Evolutionary conservation across 2,888 invertebrate genomes (phyloP), one percentile per base, ranked within the genome.

Genomic region (Hyles lineata): DNA sequence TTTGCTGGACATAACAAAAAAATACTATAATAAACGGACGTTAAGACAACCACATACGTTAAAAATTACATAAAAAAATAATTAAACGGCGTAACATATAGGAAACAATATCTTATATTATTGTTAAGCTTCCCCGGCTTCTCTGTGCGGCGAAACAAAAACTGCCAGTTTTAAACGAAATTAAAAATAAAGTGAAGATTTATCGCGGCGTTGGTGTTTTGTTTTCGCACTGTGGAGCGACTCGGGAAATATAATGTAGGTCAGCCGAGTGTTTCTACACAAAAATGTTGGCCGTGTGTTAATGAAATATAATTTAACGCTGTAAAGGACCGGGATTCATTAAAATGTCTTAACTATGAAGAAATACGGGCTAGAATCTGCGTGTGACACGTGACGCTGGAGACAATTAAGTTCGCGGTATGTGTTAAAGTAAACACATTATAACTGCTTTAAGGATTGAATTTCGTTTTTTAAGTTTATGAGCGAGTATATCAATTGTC

Each of bases 151-250:
- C 43, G 23, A 50, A 67, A 67, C 67, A 67, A 67, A 67, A 67
- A 50, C 67, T 67, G 67, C 23, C 43, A 21, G 67, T 67, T 67
- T 50, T 23, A 67, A 50, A 67, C 67, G 67, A 67, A 67, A 67
- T 67, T 67, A 67, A 67, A 67, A 67, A 67, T 67, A 67, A 67
- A 67, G 67, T 67, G 67, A 67, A 67, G 67, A 67, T 67, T 67
- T 67, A 67, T 67, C 23, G 67, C 23, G 43, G 43, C 7, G 23
- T 43, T 35, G 21, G 63, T 67, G 63, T 67, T 67, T 67, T 67
- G 67, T 67, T 67, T 67, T 23, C 67, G 19, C 55, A 55, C 55
- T 55, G 43, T 50, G 50, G 62, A 35, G 61, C 61, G 50, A 43
- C 17, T 43, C 43, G 21, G 50, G 50, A 25, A 67, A 67, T 67